Evolutionary conservation across 37 sponge, comb jelly and placozoan genomes (phyloP).

Genomic region (Cladorhizidae sp.): DNA sequence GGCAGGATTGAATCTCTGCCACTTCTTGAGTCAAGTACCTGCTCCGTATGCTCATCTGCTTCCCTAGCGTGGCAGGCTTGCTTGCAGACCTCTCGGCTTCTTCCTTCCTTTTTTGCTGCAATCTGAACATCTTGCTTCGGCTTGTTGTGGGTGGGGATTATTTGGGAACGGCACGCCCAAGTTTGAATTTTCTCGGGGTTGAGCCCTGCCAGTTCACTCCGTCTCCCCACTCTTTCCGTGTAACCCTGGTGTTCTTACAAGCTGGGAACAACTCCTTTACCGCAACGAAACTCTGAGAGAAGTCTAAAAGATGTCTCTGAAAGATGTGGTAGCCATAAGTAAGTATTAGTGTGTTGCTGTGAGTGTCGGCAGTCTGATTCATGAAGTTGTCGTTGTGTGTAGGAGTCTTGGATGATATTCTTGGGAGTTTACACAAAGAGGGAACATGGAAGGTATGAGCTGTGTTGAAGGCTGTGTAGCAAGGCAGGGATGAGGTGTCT

Average conservation of each 20-base stretch:
- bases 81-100: conserved; percentile 20
- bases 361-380: background rate
- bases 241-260: background rate
- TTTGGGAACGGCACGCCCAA: conserved; percentile 1
- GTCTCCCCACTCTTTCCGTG: too few relatives aligned
- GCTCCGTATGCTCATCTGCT: conserved; percentile 76
- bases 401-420: conserved; percentile 63
- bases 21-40: conserved; percentile 70
- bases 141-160: background rate
- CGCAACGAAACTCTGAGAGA: background rate
- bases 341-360: conserved; percentile 9
- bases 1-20: conserved; percentile 43
- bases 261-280: background rate
- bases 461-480: background rate
- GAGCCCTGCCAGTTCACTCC: too few relatives aligned
- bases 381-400: background rate
- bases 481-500: too few relatives aligned
- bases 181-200: too few relatives aligned
- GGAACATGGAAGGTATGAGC: conserved; percentile 56
- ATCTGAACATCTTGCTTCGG: conserved; percentile 61
- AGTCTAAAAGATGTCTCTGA: conserved; percentile 40
- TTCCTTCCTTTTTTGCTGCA: conserved; percentile 79
- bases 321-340: conserved; percentile 59
- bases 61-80: conserved; percentile 13
- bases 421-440: conserved; percentile 36